Evolutionary conservation across 2,113 vertebrate genomes (phyloP).

Genomic region (Strigops habroptila): DNA sequence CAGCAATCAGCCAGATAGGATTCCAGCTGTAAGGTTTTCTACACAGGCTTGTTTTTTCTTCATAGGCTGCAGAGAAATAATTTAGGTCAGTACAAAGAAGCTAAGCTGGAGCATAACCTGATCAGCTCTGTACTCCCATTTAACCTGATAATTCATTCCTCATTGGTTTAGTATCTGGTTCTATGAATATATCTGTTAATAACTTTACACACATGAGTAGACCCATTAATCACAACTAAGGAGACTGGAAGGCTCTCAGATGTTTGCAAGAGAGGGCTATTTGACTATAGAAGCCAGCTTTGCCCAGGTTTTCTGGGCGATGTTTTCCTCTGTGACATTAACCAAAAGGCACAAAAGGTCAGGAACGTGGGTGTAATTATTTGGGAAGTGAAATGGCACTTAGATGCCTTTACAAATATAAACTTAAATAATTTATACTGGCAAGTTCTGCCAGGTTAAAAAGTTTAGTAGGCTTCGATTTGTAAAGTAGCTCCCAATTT

Average conservation of each 20-base stretch:
- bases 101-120: neutral
- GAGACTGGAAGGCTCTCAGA: constrained; percentile 13
- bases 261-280: neutral
- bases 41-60: neutral
- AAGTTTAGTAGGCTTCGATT: neutral
- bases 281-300: neutral
- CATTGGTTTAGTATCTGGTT: constrained; percentile 8
- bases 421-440: neutral
- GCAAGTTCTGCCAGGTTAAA: neutral
- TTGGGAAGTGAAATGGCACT: neutral
- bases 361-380: neutral
- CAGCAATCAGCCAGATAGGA: neutral
- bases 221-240: constrained; percentile 38
- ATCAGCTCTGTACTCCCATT: neutral
- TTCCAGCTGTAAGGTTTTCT: neutral
- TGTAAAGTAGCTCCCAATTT: neutral
- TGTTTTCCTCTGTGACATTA: neutral
- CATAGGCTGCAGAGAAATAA: neutral
- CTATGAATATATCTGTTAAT: constrained; percentile 31
- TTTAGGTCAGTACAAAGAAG: neutral
- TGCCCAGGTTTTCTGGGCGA: neutral
- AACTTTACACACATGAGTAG: constrained; percentile 15
- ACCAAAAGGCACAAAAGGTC: neutral
- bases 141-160: constrained; percentile 16
- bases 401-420: neutral